Base-by-base conservation (phyloP, 35 echinoderm and acorn worm species). In the Strongylocentrotus purpuratus region DNA sequence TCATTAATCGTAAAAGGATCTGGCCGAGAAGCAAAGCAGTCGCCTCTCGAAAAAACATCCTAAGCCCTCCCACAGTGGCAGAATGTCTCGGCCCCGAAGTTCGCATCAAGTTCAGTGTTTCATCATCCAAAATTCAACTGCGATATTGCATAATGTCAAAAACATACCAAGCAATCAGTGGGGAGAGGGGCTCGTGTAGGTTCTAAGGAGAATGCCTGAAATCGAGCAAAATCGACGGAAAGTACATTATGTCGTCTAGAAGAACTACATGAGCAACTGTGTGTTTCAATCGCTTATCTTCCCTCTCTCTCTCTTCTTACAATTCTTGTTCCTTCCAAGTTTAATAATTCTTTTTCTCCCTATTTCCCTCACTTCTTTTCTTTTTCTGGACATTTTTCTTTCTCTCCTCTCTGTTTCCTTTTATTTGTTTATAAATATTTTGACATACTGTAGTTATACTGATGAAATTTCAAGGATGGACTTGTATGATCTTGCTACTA, bases 1-100 rank as follows among this genome's bases (percentile, higher is more conserved):
- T 78, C 65, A 78, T 78, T 78, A 78, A 78, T 78, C 65, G 65
- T 78, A 78, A 25, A 78, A 78, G 65, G 65, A 78, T 78, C 65
- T 78, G 65, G 65, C 5, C 65, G 18, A 78, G 65, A 78, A 78
- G 65, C 28, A 28, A 78, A 28, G 65, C 65, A 78, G 65, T 78
- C 28, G 65, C 28, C 65, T 78, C 65, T 22, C 65, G 22, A 28
- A 59, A n/a, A 78, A 78, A 78, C 65, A 78, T 7, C 65, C 65
- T 78, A 78, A 78, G 65, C 65, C 65, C 65, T 78, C 65, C 65
- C 65, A n/a, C 5, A 78, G 65, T 78, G 22, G 20, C 20, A 78
- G 65, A 78, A n/a, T 78, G 65, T 78, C 20, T 28, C 7, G n/a
- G 65, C 65, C n/a, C 20, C 28, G 65, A 22, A 78, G 65, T 78